These are phyloP conservation scores for Macrobrachium nipponense DNA, from an alignment of 1,140 invertebrate species.

Conservation along the genomic window DNA sequence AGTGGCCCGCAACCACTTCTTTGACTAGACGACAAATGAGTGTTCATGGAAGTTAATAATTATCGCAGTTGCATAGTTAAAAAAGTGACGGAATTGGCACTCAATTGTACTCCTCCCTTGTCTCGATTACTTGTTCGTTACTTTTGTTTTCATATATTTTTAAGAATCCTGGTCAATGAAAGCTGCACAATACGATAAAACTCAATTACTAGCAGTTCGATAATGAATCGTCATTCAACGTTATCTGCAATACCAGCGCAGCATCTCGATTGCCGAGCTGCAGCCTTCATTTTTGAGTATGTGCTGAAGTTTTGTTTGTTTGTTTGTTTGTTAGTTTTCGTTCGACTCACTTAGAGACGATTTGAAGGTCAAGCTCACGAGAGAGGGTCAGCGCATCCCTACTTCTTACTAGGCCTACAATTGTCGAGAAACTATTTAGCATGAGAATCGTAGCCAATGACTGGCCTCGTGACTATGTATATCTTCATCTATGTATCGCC, in stretches of 20 bases:
- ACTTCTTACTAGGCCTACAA: conserved; percentile 45
- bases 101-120: conserved; percentile 46
- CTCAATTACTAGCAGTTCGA: background rate
- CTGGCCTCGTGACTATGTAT: conserved; percentile 25
- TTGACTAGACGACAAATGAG: conserved; percentile 46
- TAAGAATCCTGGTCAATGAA: too few species aligned
- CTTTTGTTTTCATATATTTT: too few species aligned
- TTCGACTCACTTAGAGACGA: background rate
- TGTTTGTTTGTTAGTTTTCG: too few species aligned
- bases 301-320: too few species aligned
- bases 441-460: conserved; percentile 47
- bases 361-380: conserved; percentile 20
- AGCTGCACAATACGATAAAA: background rate
- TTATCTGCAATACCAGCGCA: too few species aligned
- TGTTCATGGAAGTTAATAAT: background rate
- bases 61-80: conserved; percentile 61
- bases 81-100: conserved; percentile 60
- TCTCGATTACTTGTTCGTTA: conserved; percentile 40
- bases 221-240: too few species aligned
- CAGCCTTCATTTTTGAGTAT: background rate
- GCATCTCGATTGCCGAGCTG: background rate
- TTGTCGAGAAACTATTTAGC: too few species aligned
- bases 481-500: background rate
- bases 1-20: background rate
- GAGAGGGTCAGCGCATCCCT: conserved; percentile 29